phyloP scores from a whole-genome alignment of 2,113 vertebrate species.

The Erpornis zantholeuca region DNA sequence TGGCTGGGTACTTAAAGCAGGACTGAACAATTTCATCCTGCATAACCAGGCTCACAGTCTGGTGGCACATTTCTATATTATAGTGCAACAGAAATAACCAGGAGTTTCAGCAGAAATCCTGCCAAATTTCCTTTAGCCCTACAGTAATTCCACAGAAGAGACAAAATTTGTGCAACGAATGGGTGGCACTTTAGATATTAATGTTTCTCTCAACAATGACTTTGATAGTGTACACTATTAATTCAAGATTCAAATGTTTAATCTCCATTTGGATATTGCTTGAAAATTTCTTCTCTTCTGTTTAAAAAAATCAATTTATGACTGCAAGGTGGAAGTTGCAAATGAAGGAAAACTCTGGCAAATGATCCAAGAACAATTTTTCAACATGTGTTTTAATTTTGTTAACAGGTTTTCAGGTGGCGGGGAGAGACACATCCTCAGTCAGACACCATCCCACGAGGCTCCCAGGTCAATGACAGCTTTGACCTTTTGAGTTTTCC shows the following conservation, averaged over 20 bases:
- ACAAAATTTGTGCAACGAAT: neutral
- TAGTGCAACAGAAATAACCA: neutral
- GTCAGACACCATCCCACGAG: neutral
- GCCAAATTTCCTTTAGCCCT: neutral
- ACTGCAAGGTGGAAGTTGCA: neutral
- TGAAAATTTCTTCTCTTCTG: neutral
- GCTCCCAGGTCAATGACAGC: neutral
- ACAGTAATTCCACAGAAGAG: neutral
- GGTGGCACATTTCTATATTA: neutral
- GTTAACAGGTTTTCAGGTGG: neutral
- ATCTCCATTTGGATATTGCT: neutral
- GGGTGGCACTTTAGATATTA: neutral
- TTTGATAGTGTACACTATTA: neutral
- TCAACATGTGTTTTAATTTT: neutral
- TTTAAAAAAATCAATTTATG: neutral
- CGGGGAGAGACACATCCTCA: accelerated
- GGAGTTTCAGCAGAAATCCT: neutral
- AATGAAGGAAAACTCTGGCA: neutral
- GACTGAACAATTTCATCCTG: neutral
- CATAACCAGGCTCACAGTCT: neutral
- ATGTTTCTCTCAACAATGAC: neutral
- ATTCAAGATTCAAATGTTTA: neutral
- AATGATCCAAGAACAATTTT: neutral
- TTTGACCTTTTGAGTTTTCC: neutral
- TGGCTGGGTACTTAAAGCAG: neutral